Evolutionary conservation across 2,797 vertebrate genomes (phyloP).

Genomic region (Anisognathus igniventris): DNA sequence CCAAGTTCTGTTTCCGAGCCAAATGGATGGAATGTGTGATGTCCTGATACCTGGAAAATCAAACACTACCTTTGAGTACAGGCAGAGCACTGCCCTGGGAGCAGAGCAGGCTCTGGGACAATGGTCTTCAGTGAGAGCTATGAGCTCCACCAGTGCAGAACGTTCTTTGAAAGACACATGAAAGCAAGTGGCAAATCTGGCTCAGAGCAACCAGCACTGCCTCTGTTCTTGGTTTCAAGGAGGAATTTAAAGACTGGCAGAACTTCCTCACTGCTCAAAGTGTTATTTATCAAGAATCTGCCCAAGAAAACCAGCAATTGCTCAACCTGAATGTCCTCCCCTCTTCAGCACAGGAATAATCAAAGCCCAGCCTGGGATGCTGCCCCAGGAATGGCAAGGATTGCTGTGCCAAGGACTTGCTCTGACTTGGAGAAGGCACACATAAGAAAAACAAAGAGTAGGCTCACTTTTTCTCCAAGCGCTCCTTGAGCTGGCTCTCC

Average conservation of each 20-base stretch:
- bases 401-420: background rate
- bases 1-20: slow-evolving; percentile 84
- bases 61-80: background rate
- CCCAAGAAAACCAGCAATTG: background rate
- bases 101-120: background rate
- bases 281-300: background rate
- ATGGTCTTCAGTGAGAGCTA: background rate
- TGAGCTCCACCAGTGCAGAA: background rate
- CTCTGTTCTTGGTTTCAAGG: background rate
- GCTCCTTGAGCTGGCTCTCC: slow-evolving; percentile 89
- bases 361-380: background rate
- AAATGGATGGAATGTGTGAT: slow-evolving; percentile 90
- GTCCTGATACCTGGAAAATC: slow-evolving; percentile 86
- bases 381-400: background rate
- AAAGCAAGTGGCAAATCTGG: background rate
- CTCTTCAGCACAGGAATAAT: background rate
- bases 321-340: background rate
- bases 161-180: rapidly evolving
- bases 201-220: background rate
- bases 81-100: background rate
- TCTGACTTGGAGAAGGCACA: background rate
- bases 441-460: background rate
- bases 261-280: background rate
- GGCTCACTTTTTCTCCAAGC: slow-evolving; percentile 84
- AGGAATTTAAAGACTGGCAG: background rate